Evolutionary conservation across 2,888 invertebrate genomes (phyloP).

Genomic region (Diarsia brunnea): DNA sequence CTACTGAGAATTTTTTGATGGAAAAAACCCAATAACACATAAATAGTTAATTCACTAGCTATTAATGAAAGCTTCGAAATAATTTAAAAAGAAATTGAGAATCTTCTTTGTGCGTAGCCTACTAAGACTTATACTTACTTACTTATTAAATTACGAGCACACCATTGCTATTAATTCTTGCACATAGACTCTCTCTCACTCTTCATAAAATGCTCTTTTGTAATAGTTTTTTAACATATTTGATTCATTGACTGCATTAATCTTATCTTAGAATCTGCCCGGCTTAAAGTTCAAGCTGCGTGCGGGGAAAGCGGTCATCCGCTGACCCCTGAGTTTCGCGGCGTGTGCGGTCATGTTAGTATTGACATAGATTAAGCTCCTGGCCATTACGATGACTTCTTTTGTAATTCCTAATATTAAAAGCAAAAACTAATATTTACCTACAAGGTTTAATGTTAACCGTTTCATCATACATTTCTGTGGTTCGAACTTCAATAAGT

Average conservation of each 20-base stretch:
- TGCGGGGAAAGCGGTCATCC: slow-evolving; percentile 74
- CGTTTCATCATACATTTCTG: slow-evolving; percentile 22
- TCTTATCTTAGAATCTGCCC: slow-evolving; percentile 60
- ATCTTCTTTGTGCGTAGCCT: background rate
- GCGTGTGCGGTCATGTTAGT: slow-evolving; percentile 64
- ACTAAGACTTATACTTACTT: too few relatives aligned
- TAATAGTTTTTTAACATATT: slow-evolving; percentile 45
- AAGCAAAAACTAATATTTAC: slow-evolving; percentile 43
- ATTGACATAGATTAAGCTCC: slow-evolving; percentile 75
- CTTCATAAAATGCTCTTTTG: slow-evolving; percentile 29
- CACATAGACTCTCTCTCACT: too few relatives aligned
- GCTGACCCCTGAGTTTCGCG: slow-evolving; percentile 72
- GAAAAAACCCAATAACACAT: too few relatives aligned
- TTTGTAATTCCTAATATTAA: slow-evolving; percentile 50
- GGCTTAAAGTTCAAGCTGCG: slow-evolving; percentile 63
- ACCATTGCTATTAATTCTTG: slow-evolving; percentile 16
- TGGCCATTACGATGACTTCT: slow-evolving; percentile 52
- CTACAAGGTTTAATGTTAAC: slow-evolving; percentile 3
- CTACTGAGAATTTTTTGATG: too few relatives aligned
- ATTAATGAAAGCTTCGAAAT: too few relatives aligned
- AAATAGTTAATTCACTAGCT: too few relatives aligned
- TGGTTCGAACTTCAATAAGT: slow-evolving; percentile 17
- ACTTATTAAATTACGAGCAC: too few relatives aligned
- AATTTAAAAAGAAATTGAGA: too few relatives aligned
- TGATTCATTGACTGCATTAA: slow-evolving; percentile 57